Evolutionary conservation across 2,888 invertebrate species (phyloP), one percentile per base, ranked within the genome.

Genomic region (Tigriopus californicus): DNA sequence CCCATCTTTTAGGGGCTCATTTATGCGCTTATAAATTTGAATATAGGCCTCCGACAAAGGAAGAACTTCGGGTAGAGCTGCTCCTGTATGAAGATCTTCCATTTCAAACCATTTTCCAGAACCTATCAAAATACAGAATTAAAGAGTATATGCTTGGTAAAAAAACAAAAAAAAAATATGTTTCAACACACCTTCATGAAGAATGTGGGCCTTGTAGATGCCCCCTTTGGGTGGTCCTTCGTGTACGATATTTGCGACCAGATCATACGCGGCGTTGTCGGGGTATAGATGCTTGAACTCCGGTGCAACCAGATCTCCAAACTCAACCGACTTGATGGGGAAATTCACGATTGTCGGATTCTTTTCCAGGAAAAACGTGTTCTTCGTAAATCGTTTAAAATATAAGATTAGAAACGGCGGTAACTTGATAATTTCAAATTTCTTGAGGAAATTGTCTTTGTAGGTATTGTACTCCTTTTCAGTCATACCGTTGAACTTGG

Each of bases 281-380:
- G n/a, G 20, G 40, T 46, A 44, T 24, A 44, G 41, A 18, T 49
- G 54, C 22, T 46, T 61, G 51, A 61, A 61, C 60, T 62, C 63
- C 8, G 61, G 61, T 13, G 61, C 61, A 47, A 63, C 64, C 46
- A 65, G 63, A 47, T 66, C 66, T 41, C 64, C 63, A 61, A 66
- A 62, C 60, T 65, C 63, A 48, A 78, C 85, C 80, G 76, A 94
- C 90, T 91, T 94, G 62, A 98, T 91, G 3, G 98, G 98, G 71
- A 99, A 99, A 72, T 99, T 99, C 2, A 99, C 97, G 68, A 99
- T 99, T 0, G 98, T 99, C 1, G 95, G 95, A 76, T 99, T 99
- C 73, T 99, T 99, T 71, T 99, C 98, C 18, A 94, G 80, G 68
- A 94, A 98, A 74, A 97, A 99, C 6, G 92, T 94, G 70, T 98